Evolutionary conservation across 1,140 invertebrate genomes (phyloP).

Genomic region (Philaenus spumarius): DNA sequence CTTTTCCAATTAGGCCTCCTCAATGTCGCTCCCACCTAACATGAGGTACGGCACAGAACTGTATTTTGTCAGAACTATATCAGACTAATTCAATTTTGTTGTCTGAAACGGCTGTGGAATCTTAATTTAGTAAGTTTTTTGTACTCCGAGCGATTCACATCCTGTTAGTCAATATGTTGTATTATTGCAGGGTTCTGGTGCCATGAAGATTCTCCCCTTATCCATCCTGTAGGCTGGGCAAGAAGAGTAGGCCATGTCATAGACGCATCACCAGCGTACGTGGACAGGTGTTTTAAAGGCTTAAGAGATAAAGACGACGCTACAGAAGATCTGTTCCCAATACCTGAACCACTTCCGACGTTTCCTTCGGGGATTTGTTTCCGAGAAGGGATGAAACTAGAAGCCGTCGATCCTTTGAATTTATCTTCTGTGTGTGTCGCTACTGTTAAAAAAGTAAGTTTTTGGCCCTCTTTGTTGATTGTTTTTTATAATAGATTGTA

Average conservation of each 20-base stretch:
- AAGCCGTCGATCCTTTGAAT: constrained; percentile 94
- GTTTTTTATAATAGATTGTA: too few relatives aligned
- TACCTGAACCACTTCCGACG: constrained; percentile 37
- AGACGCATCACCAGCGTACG: constrained; percentile 69
- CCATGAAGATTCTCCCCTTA: constrained; percentile 87
- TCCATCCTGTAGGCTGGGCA: constrained; percentile 95
- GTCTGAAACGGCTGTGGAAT: too few relatives aligned
- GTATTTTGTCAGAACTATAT: too few relatives aligned
- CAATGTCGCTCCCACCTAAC: too few relatives aligned
- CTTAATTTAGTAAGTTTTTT: too few relatives aligned
- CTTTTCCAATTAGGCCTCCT: too few relatives aligned
- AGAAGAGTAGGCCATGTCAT: constrained; percentile 72
- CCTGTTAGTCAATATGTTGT: too few relatives aligned
- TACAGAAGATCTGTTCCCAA: constrained; percentile 64
- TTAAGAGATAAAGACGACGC: constrained; percentile 60
- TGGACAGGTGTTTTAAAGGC: constrained; percentile 52
- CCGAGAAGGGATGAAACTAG: constrained; percentile 88
- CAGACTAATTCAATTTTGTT: too few relatives aligned
- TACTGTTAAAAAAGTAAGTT: constrained; percentile 74
- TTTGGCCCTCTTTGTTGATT: too few relatives aligned
- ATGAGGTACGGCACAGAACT: too few relatives aligned
- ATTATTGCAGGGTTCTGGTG: constrained; percentile 72
- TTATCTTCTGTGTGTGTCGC: constrained; percentile 90
- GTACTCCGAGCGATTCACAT: too few relatives aligned
- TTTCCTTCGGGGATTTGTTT: constrained; percentile 47